phyloP scores from a whole-genome alignment of 2,888 invertebrate genomes.

The Rhabditophanes sp. region DNA sequence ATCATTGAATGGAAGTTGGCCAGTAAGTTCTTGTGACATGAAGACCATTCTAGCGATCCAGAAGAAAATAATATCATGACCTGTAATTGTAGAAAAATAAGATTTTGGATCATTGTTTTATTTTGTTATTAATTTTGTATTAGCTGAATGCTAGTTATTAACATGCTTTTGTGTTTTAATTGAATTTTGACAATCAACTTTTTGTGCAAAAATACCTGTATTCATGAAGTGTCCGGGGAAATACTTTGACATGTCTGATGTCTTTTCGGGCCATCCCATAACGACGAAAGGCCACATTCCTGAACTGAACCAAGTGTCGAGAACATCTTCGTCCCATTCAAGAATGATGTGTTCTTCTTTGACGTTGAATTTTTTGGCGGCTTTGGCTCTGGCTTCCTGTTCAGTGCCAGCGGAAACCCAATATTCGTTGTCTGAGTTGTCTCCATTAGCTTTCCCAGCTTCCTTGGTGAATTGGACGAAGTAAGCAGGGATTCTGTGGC shows the following conservation, averaged over 20 bases:
- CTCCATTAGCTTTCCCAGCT: slow-evolving; percentile 11
- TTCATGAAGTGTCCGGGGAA: slow-evolving; percentile 83
- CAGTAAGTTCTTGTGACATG: slow-evolving; percentile 74
- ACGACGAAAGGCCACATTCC: slow-evolving; percentile 86
- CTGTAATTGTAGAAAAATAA: no score
- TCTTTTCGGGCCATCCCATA: slow-evolving; percentile 80
- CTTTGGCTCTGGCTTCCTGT: slow-evolving; percentile 64
- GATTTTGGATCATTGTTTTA: no score
- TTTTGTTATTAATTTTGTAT: no score
- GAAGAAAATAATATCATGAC: slow-evolving; percentile 91
- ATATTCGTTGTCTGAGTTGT: slow-evolving; percentile 48
- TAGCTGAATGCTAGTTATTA: no score
- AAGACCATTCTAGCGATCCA: slow-evolving; percentile 99
- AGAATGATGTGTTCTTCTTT: slow-evolving; percentile 46
- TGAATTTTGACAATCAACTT: no score
- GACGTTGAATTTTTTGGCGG: slow-evolving; percentile 57
- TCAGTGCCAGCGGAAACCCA: slow-evolving; percentile 56
- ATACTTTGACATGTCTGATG: slow-evolving; percentile 53
- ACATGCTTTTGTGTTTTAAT: no score
- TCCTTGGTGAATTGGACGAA: slow-evolving; percentile 50
- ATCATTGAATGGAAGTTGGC: slow-evolving; percentile 71
- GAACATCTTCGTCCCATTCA: slow-evolving; percentile 66
- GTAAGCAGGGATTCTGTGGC: slow-evolving; percentile 90
- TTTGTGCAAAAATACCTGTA: slow-evolving; percentile 34
- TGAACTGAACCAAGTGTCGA: slow-evolving; percentile 98